Evolutionary conservation across 2,888 invertebrate genomes (phyloP).

Genomic region (Eulithis prunata): DNA sequence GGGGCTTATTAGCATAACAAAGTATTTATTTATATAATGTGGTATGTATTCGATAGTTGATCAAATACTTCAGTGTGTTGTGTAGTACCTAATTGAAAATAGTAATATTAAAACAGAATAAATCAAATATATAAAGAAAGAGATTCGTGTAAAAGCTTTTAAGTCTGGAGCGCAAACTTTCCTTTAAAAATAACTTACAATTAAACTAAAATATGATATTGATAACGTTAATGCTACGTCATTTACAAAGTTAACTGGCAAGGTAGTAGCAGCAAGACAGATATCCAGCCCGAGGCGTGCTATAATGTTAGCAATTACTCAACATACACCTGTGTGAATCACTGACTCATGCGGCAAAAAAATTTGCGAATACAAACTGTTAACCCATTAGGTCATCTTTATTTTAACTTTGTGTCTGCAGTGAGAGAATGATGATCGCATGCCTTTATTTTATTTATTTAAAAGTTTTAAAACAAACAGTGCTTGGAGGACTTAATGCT

Average conservation of each 20-base stretch:
- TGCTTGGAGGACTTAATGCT: no score
- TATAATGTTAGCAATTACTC: constrained; percentile 35
- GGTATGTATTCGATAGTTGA: no score
- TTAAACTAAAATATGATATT: constrained; percentile 12
- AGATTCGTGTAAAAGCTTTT: no score
- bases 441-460: no score
- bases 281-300: constrained; percentile 22
- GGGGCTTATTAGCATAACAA: no score
- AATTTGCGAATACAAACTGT: constrained; percentile 18
- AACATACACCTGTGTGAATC: constrained; percentile 38
- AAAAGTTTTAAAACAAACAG: no score
- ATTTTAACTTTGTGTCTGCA: constrained; percentile 8
- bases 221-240: constrained; percentile 10
- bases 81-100: no score
- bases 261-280: constrained; percentile 21
- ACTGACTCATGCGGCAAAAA: constrained; percentile 33
- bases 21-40: no score
- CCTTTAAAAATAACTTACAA: neutral
- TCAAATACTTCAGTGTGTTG: no score
- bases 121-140: no score
- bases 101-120: no score
- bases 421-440: neutral
- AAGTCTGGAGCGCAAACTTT: no score
- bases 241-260: constrained; percentile 16
- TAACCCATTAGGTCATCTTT: constrained; percentile 40